Evolutionary conservation across 2,113 vertebrate genomes (phyloP), one percentile per base, ranked within the genome.

Genomic region (Nothocercus nigrocapillus): DNA sequence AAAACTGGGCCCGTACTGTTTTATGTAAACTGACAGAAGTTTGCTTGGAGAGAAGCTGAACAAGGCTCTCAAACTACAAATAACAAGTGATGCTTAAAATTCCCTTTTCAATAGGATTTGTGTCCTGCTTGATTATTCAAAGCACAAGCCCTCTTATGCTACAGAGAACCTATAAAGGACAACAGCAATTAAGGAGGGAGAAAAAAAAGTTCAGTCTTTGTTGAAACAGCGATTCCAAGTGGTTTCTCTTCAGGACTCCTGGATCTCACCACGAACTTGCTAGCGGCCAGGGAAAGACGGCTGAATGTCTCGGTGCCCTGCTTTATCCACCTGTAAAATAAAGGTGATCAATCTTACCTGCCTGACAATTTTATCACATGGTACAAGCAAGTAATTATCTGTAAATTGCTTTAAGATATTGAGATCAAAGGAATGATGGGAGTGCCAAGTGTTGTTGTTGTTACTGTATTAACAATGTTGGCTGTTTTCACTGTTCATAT

Each of bases 401-500:
- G 63, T 63, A 67, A 95, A 96, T 93, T 93, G 83, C 86, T 91
- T 89, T 73, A 87, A 95, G 95, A 94, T 90, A 72, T 70, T 94
- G 83, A 93, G 93, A 93, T 92, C 90, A 62, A 70, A 87, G 88
- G 83, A 95, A 54, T 76, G 83, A 83, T 82, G 88, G 86, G 91
- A 93, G 83, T 96, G 94, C 92, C 94, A 97, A 96, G 90, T 95
- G 95, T 72, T 95, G 95, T 78, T 96, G 94, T 88, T 96, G 93
- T 90, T 89, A 90, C 13, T 91, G 75, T 94, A 95, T 85, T 93
- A 93, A 96, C 95, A 95, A 66, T 82, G 86, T 93, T 97, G 93
- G 95, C 94, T 90, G 90, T 93, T 96, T 96, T 96, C 96, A 67
- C 93, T 93, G 95, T 95, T 95, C 96, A 94, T 96, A 95, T 97